These are phyloP conservation scores for Drosophila takahashii DNA, from an alignment of 1,140 invertebrate species.

Conservation along the genomic window DNA sequence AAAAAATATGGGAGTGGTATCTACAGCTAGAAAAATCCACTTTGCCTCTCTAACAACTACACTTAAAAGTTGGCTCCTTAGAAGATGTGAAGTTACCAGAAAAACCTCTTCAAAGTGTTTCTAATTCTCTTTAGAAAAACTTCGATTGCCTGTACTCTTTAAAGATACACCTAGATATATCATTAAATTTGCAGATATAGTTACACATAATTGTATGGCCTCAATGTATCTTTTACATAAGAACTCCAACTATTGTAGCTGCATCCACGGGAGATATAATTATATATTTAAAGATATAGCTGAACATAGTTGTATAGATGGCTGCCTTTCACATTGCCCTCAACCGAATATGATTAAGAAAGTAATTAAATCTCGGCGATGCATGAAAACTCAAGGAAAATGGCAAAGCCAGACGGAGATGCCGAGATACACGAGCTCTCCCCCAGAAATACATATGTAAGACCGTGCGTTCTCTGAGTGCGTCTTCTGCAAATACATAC, in stretches of 20 bases:
- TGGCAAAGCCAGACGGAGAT: constrained; percentile 39
- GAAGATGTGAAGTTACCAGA: too few species aligned
- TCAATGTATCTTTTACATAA: constrained; percentile 16
- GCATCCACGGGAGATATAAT: constrained; percentile 10
- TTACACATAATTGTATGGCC: constrained; percentile 10
- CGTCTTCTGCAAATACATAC: constrained; percentile 2
- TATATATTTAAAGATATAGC: constrained; percentile 27
- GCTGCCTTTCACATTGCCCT: constrained; percentile 61
- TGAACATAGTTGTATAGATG: constrained; percentile 42
- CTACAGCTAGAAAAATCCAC: not conserved
- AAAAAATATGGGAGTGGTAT: constrained; percentile 8
- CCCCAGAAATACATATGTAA: constrained; percentile 38
- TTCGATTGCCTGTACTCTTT: not conserved
- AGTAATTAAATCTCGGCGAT: constrained; percentile 81
- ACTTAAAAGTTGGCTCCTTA: too few species aligned
- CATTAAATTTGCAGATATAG: constrained; percentile 9
- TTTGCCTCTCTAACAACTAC: not conserved
- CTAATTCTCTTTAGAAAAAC: not conserved
- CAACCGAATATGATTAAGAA: constrained; percentile 71
- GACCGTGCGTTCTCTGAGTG: constrained; percentile 22
- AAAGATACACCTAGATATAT: not conserved
- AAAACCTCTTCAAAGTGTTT: not conserved
- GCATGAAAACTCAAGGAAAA: constrained; percentile 68
- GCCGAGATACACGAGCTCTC: constrained; percentile 34
- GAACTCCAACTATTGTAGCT: constrained; percentile 10